These are phyloP conservation scores for Mythimna ferrago DNA, from an alignment of 2,888 invertebrate species.

Conservation along the genomic window DNA sequence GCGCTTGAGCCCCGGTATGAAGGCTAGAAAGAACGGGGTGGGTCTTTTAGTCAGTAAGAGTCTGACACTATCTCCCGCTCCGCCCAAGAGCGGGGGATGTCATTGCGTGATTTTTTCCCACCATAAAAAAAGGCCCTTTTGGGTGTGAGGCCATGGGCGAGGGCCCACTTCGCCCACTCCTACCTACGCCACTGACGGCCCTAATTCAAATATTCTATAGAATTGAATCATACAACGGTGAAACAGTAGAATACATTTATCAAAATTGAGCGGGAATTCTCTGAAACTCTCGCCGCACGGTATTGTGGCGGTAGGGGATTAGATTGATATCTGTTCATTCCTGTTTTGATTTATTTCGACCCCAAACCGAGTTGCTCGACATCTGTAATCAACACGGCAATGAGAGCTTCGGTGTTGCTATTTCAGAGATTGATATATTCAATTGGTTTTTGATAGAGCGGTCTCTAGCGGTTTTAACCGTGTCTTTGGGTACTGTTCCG, in stretches of 20 bases:
- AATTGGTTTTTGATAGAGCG: not conserved
- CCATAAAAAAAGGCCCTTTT: too few species aligned
- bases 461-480: too few species aligned
- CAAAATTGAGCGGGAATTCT: constrained; percentile 42
- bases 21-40: too few species aligned
- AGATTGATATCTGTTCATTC: constrained; percentile 60
- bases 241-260: constrained; percentile 44
- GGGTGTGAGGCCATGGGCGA: too few species aligned
- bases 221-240: constrained; percentile 16
- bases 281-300: constrained; percentile 34
- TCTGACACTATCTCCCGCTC: too few species aligned
- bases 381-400: constrained; percentile 45
- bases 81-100: too few species aligned
- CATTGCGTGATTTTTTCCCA: too few species aligned
- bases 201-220: constrained; percentile 28
- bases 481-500: too few species aligned
- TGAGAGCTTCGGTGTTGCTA: constrained; percentile 4
- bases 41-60: too few species aligned
- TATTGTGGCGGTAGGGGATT: constrained; percentile 50
- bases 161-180: too few species aligned
- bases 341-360: constrained; percentile 62
- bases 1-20: too few species aligned
- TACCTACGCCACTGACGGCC: too few species aligned
- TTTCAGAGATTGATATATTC: constrained; percentile 15
- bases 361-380: constrained; percentile 33